Evolutionary conservation across 2,113 vertebrate species (phyloP).

Genomic region (Blennius ocellaris): DNA sequence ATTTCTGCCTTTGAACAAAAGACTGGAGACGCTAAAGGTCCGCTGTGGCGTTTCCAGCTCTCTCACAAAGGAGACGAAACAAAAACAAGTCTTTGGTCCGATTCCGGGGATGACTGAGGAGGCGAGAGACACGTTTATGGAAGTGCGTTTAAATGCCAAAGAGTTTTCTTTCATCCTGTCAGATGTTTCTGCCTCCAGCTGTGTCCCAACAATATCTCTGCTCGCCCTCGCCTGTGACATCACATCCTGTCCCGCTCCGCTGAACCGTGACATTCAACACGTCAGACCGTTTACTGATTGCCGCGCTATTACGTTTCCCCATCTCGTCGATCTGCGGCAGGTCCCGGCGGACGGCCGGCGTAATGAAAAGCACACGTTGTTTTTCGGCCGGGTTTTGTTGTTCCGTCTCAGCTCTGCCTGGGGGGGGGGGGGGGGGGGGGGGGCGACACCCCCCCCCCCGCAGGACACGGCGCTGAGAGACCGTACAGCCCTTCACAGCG

Average conservation of each 20-base stretch:
- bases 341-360: slow-evolving; percentile 41
- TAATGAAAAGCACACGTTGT: slow-evolving; percentile 75
- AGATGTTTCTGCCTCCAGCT: slow-evolving; percentile 50
- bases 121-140: slow-evolving; percentile 1
- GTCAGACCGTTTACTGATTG: slow-evolving; percentile 66
- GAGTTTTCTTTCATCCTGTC: slow-evolving; percentile 41
- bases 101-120: slow-evolving; percentile 34
- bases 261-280: slow-evolving; percentile 71
- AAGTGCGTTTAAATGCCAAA: slow-evolving; percentile 26
- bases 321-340: slow-evolving; percentile 29
- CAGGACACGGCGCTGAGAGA: slow-evolving; percentile 23
- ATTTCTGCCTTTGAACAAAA: slow-evolving; percentile 12
- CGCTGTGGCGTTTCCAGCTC: slow-evolving; percentile 27
- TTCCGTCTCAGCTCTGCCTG: slow-evolving; percentile 31
- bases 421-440: no score
- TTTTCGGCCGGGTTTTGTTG: slow-evolving; percentile 51
- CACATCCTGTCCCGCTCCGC: slow-evolving; percentile 67
- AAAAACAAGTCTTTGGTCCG: slow-evolving; percentile 24
- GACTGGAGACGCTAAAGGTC: slow-evolving; percentile 28
- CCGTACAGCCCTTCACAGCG: slow-evolving; percentile 10
- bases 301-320: slow-evolving; percentile 64
- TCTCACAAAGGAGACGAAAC: slow-evolving; percentile 8
- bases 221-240: slow-evolving; percentile 55
- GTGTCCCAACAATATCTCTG: slow-evolving; percentile 38
- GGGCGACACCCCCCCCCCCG: no score